Evolutionary conservation across 2,888 invertebrate genomes (phyloP).

Genomic region (Chrysolina oricalcia): DNA sequence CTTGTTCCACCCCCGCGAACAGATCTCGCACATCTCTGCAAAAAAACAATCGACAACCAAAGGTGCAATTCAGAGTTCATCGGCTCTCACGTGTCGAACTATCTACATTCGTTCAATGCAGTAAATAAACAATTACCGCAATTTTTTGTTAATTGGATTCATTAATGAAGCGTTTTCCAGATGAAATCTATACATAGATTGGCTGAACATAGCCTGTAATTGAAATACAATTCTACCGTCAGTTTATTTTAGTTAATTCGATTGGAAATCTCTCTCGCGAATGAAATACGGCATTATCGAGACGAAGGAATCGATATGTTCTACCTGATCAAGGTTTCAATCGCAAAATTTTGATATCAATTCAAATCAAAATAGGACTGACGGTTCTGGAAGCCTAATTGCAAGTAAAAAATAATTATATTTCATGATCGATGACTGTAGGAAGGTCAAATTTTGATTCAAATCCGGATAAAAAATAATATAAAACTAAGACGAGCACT

Average conservation of each 20-base stretch:
- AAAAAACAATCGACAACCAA: neutral
- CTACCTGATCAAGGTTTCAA: neutral
- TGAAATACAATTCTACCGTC: constrained; percentile 67
- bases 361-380: no score
- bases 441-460: no score
- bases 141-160: constrained; percentile 47
- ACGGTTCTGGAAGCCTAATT: no score
- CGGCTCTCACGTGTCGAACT: constrained; percentile 33
- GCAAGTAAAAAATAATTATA: no score
- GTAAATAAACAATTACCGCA: constrained; percentile 47
- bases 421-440: no score
- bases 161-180: constrained; percentile 46
- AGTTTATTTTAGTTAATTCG: constrained; percentile 65
- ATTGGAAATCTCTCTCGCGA: constrained; percentile 32
- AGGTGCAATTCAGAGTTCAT: constrained; percentile 35
- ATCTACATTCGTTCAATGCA: constrained; percentile 39
- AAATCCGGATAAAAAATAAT: no score
- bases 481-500: no score
- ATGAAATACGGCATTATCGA: constrained; percentile 15
- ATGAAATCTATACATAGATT: constrained; percentile 48
- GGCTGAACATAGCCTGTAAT: constrained; percentile 60
- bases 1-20: constrained; percentile 8
- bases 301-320: constrained; percentile 1
- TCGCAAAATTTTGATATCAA: no score
- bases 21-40: constrained; percentile 1